A percentile compares a stretch with the other conserved stretches of the same genome.
These are phyloP conservation scores for Lathamus discolor DNA, from an alignment of 2,113 vertebrate species.

Conservation along the genomic window DNA sequence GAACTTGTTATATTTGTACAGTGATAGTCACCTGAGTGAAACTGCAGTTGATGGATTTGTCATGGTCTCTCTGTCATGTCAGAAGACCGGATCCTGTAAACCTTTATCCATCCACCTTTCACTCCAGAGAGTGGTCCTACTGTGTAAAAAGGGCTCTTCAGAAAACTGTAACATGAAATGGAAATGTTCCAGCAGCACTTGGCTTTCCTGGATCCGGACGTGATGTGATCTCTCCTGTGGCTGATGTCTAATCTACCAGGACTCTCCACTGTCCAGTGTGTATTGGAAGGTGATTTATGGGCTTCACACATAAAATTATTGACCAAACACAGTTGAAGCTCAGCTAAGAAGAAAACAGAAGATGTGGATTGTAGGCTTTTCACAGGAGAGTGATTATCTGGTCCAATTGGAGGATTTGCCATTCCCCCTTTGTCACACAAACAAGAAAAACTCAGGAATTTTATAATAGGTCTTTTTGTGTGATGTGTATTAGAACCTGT, in stretches of 20 bases:
- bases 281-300: conserved; percentile 65
- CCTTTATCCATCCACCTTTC: neutral
- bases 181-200: neutral
- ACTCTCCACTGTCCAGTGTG: conserved; percentile 15
- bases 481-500: conserved; percentile 60
- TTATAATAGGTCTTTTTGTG: conserved; percentile 61
- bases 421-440: conserved; percentile 86
- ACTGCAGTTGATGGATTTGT: neutral
- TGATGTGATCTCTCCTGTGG: conserved; percentile 18
- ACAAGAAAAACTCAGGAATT: conserved; percentile 85
- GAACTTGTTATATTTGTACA: neutral
- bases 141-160: neutral
- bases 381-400: conserved; percentile 89
- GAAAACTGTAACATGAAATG: neutral
- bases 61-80: neutral
- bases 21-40: neutral
- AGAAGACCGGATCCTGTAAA: neutral
- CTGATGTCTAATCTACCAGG: neutral
- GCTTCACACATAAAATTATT: conserved; percentile 84
- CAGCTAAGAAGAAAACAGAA: conserved; percentile 60
- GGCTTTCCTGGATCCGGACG: neutral
- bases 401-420: conserved; percentile 86
- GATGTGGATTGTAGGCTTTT: conserved; percentile 92
- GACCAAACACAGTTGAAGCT: conserved; percentile 83
- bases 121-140: neutral